These are phyloP conservation scores for Syngnathoides biaculeatus DNA, from an alignment of 2,113 vertebrate genomes.

Conservation along the genomic window DNA sequence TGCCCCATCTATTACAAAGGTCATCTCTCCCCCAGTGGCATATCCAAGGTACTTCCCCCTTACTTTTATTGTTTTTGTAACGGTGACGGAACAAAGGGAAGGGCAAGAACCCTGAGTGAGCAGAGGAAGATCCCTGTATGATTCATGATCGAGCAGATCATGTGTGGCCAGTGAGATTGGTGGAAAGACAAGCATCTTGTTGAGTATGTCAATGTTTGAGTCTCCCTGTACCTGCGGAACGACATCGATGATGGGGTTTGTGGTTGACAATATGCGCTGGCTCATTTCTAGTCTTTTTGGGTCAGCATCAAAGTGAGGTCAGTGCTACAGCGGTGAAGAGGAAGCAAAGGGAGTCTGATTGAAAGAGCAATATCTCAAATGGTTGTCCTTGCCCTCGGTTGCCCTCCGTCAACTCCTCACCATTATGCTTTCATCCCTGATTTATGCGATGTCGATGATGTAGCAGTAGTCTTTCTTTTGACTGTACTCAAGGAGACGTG, in stretches of 20 bases:
- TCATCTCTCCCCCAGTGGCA: slow-evolving; percentile 23
- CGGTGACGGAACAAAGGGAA: slow-evolving; percentile 37
- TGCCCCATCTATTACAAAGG: slow-evolving; percentile 16
- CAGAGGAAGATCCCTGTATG: slow-evolving; percentile 27
- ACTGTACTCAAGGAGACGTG: slow-evolving; percentile 29
- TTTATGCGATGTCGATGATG: slow-evolving; percentile 53
- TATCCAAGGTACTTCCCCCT: slow-evolving; percentile 35
- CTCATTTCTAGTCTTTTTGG: slow-evolving; percentile 48
- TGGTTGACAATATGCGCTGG: slow-evolving; percentile 37
- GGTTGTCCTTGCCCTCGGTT: slow-evolving; percentile 48
- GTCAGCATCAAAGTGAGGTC: slow-evolving; percentile 55
- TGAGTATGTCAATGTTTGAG: slow-evolving; percentile 33
- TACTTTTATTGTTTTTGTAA: slow-evolving; percentile 33
- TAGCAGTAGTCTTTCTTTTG: slow-evolving; percentile 30
- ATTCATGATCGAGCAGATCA: slow-evolving; percentile 35
- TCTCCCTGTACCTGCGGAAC: slow-evolving; percentile 26
- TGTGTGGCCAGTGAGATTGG: slow-evolving; percentile 34
- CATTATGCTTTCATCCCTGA: slow-evolving; percentile 51
- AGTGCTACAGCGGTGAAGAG: slow-evolving; percentile 30
- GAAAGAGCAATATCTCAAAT: slow-evolving; percentile 55
- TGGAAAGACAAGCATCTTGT: slow-evolving; percentile 57
- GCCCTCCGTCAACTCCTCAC: slow-evolving; percentile 59
- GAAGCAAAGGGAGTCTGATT: slow-evolving; percentile 37
- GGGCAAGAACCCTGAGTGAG: slow-evolving; percentile 22
- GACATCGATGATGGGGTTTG: slow-evolving; percentile 34